Conservation (phyloP, 2,888 invertebrate genomes). For the Ypsolopha sequella region DNA sequence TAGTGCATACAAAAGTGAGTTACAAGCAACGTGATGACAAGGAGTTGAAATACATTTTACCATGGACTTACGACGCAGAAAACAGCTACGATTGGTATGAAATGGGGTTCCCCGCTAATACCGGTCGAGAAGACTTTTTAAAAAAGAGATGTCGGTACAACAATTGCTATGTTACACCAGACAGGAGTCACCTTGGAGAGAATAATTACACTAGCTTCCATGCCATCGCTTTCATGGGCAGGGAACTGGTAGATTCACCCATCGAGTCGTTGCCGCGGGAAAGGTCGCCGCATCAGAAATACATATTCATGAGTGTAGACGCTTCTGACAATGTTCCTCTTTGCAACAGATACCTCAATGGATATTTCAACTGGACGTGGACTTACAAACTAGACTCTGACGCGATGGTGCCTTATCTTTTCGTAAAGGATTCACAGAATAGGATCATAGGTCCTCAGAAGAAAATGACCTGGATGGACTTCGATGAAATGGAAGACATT, state of each 20-base stretch:
- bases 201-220: conserved; percentile 28
- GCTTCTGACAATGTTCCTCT: conserved; percentile 28
- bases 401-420: conserved; percentile 26
- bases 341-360: conserved; percentile 20
- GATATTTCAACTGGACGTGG: conserved; percentile 39
- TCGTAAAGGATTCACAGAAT: conserved; percentile 20
- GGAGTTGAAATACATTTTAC: conserved; percentile 29
- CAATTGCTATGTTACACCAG: conserved; percentile 36
- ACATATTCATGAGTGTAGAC: conserved; percentile 27
- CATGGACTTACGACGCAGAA: conserved; percentile 24
- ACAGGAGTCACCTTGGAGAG: conserved; percentile 19
- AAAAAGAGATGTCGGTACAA: conserved; percentile 26
- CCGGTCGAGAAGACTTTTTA: conserved; percentile 25
- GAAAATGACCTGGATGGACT: conserved; percentile 26
- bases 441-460: conserved; percentile 25
- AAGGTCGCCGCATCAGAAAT: conserved; percentile 23
- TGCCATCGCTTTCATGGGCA: conserved; percentile 32
- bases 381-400: conserved; percentile 36
- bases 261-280: conserved; percentile 10
- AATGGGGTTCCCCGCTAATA: conserved; percentile 28
- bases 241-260: conserved; percentile 16
- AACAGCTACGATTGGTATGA: conserved; percentile 17
- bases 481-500: conserved; percentile 24
- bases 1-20: no score
- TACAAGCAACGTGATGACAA: neutral